Evolutionary conservation across 2,797 vertebrate species (phyloP).

Genomic region (Psittacula derbiana): DNA sequence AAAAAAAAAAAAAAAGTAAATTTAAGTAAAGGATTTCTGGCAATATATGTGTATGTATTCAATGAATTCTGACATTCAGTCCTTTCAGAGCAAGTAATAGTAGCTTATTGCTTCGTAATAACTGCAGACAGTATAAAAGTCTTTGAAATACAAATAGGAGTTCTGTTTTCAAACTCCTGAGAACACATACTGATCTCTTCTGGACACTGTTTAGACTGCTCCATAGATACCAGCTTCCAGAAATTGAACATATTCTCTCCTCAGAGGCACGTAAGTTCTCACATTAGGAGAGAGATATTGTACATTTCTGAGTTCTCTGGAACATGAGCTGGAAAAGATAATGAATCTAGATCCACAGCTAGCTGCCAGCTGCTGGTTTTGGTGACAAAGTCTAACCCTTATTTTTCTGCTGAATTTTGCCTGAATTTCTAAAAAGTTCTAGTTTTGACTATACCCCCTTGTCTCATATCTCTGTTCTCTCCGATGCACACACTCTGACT

Average conservation of each 20-base stretch:
- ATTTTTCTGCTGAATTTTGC: neutral
- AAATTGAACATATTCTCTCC: neutral
- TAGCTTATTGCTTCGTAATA: neutral
- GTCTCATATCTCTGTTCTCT: neutral
- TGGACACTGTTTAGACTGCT: neutral
- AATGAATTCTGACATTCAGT: neutral
- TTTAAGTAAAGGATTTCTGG: neutral
- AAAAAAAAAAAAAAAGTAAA: neutral
- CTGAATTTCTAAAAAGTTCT: neutral
- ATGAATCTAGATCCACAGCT: neutral
- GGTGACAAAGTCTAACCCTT: neutral
- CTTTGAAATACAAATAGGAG: neutral
- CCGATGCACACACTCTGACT: neutral
- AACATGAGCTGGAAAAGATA: neutral
- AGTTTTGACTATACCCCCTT: neutral
- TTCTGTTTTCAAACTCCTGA: neutral
- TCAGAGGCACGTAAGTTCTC: neutral
- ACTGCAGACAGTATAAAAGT: neutral
- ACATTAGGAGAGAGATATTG: too few relatives aligned
- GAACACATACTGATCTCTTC: neutral
- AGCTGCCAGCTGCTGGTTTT: neutral
- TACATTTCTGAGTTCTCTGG: neutral
- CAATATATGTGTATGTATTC: neutral
- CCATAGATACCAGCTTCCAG: neutral
- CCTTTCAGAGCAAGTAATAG: neutral